Percentiles rank a stretch among this genome's conserved stretches.
Evolutionary conservation across 2,888 invertebrate genomes (phyloP).

Genomic region (Yponomeuta plumbellus): DNA sequence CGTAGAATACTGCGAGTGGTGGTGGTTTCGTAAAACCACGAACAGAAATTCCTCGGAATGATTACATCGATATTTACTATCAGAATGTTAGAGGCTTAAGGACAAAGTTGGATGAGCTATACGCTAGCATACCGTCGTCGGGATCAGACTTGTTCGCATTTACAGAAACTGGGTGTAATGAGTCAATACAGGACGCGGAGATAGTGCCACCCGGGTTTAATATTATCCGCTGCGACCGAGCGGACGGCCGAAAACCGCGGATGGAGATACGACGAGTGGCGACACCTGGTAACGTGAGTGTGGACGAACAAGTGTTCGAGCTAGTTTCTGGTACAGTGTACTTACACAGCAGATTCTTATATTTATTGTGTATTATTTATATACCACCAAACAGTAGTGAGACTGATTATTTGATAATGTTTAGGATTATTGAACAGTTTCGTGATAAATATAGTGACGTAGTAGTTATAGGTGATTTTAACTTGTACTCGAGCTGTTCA

Average conservation of each 20-base stretch:
- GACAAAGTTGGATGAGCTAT: conserved; percentile 15
- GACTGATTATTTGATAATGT: conserved; percentile 1
- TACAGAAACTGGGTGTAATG: conserved; percentile 17
- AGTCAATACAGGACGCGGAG: conserved; percentile 17
- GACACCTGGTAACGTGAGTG: not conserved
- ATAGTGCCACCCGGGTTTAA: conserved; percentile 16
- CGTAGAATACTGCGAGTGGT: conserved; percentile 24
- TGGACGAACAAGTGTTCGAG: not conserved
- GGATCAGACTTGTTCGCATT: conserved; percentile 15
- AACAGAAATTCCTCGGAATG: not conserved
- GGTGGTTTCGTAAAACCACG: conserved; percentile 23
- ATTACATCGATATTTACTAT: conserved; percentile 12
- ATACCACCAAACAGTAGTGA: conserved; percentile 2
- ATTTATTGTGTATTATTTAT: conserved; percentile 6
- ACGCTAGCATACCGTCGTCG: not conserved
- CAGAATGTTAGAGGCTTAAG: conserved; percentile 18
- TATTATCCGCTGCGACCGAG: conserved; percentile 20
- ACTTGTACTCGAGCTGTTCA: not conserved
- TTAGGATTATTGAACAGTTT: conserved; percentile 1
- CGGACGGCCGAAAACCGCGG: conserved; percentile 13
- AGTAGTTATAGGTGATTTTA: conserved; percentile 10
- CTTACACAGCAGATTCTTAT: not conserved
- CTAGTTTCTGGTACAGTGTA: not conserved
- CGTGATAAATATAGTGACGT: not conserved
- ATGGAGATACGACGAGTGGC: not conserved